Base-by-base conservation (phyloP, 2,113 vertebrate genomes). In the Macrotis lagotis region DNA sequence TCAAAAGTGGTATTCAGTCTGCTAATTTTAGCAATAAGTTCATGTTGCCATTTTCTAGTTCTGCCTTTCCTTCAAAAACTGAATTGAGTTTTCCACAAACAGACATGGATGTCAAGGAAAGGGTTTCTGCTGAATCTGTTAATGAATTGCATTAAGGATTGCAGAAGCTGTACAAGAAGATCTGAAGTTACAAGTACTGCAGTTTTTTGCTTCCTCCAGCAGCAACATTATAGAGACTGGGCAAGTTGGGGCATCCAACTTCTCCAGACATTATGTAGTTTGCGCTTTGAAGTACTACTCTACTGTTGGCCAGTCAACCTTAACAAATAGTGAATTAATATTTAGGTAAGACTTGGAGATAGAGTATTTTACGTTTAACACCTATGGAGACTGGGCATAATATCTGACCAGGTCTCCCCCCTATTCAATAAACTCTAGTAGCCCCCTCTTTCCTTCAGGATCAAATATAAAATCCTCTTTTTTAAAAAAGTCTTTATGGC, bases 111-210 rank as follows among this genome's bases (percentile, higher is more conserved):
- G 16, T 92, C 83, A 92, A 31, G 74, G 94, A 89, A 95, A n/a
- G 66, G n/a, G 89, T 93, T 26, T 83, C 51, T 90, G 53, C 26
- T 95, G 53, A 93, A 88, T 66, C 50, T 90, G 25, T 88, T 91
- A 91, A 59, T 95, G 89, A 93, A 89, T 50, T 94, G n/a, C 52
- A 88, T 95, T 96, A 31, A 92, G 19, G 51, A 93, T 90, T 94
- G 48, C 66, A 89, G 52, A n/a, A 91, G 28, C 90, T 95, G 50
- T 37, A 83, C n/a, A 89, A 94, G 93, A 95, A 95, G 92, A 48
- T 26, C 48, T 92, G 5, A 51, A 55, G 91, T 83, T 91, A 53
- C 51, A 19, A 50, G 50, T 83, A 44, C 37, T 44, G 16, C 19
- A 83, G 88, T 12, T 90, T 96, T 91, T 14, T 83, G 52, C 50